Conservation (phyloP, 2,888 invertebrate species). For the Metacarcinus magister region DNA sequence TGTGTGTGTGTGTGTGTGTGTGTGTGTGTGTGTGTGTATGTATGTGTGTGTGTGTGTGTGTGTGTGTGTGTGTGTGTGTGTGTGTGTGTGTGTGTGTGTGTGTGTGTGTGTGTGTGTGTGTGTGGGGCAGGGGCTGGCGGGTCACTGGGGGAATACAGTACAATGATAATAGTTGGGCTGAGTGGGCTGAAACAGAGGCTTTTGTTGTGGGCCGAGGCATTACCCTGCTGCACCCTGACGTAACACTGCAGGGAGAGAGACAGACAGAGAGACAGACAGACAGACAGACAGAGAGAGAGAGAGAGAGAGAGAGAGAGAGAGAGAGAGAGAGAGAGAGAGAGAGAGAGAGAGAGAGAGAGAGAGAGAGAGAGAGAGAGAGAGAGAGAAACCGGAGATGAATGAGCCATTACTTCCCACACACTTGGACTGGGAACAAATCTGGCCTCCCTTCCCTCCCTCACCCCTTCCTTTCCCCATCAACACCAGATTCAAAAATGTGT, state of each 20-base stretch:
- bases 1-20: slow-evolving; percentile 45
- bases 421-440: slow-evolving; percentile 6
- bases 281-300: slow-evolving; percentile 36
- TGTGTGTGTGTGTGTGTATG: slow-evolving; percentile 40
- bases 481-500: neutral
- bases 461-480: neutral
- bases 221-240: neutral
- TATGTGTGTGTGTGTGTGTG: neutral
- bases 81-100: neutral
- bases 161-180: neutral
- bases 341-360: slow-evolving; percentile 26
- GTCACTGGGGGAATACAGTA: neutral
- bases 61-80: neutral
- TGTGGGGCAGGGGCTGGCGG: neutral
- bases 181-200: neutral
- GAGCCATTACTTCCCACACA: neutral
- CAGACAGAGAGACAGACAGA: slow-evolving; percentile 5
- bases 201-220: neutral
- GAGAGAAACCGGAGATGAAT: neutral
- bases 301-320: slow-evolving; percentile 48
- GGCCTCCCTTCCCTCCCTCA: neutral
- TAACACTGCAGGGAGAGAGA: neutral
- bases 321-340: slow-evolving; percentile 26
- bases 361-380: slow-evolving; percentile 45
- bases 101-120: neutral